Base-by-base conservation (phyloP, 2,888 invertebrate genomes). In the Lissonota sp. region DNA sequence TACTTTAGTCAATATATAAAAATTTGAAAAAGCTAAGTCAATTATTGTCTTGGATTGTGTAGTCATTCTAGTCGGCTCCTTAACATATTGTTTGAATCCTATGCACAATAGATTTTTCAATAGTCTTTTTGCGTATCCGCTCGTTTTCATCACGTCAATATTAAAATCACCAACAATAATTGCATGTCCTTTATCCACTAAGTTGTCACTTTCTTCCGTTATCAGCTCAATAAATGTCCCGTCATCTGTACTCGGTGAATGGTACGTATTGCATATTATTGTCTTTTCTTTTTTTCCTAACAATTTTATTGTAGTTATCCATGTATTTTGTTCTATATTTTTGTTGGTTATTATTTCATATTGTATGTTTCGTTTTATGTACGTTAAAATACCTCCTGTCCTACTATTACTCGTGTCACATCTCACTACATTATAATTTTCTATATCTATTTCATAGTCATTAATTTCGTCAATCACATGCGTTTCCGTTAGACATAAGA, bases 1-100 rank as follows among this genome's bases (percentile, higher is more conserved):
- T 26, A 26, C 26, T 3, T 26, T 26, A 1, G 26, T 26, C 1
- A 26, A 26, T 26, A 82, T 8, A 6, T 26, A 10, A 49, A 71
- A 82, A 67, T 78, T 81, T 16, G 72, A 67, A 39, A 80, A 80
- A 10, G 69, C 49, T 0, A 81, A 26, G 49, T 81, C 77, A n/a
- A 81, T 77, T 14, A 53, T 57, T 0, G 77, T 81, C 39, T 63
- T 8, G 5, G 80, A 77, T 7, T 39, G 46, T 1, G 12, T 7
- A 7, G 80, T 80, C 6, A 46, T 76, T 63, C 76, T 60, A 6
- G 76, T 72, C 4, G 42, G n/a, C 40, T 53, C n/a, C 0, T 76
- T 40, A 12, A 77, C 55, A 46, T 77, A 55, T 40, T 77, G 80
- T 49, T 76, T 80, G 0, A 76, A 49, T 12, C 67, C 80, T 6